phyloP scores from a whole-genome alignment of 2,113 vertebrate genomes.

The Junco hyemalis region DNA sequence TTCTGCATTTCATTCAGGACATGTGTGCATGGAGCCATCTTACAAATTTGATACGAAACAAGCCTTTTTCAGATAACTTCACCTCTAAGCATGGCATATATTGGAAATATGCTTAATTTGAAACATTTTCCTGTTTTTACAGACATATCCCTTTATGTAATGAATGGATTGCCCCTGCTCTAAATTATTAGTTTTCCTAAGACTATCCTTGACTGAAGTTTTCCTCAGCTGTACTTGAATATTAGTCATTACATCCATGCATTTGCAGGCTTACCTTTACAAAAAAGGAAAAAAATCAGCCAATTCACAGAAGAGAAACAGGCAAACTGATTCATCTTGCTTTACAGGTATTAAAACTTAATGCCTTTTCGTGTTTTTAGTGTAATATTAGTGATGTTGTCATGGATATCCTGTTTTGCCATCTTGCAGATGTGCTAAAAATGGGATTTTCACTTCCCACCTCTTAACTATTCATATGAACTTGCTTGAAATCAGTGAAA shows the following conservation, averaged over 20 bases:
- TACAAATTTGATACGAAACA: neutral
- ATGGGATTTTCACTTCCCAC: slow-evolving; percentile 8
- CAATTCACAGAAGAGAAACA: neutral
- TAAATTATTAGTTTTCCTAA: neutral
- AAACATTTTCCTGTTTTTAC: neutral
- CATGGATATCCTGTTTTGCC: slow-evolving; percentile 62
- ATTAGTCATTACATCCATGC: neutral
- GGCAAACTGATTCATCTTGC: slow-evolving; percentile 31
- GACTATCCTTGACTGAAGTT: neutral
- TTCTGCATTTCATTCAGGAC: neutral
- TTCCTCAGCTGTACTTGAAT: neutral
- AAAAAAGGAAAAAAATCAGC: neutral
- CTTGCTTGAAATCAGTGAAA: neutral
- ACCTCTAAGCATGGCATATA: neutral
- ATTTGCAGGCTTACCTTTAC: neutral
- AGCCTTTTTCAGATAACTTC: neutral
- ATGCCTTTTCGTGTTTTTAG: slow-evolving; percentile 53
- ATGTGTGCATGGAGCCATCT: neutral
- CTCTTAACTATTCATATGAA: neutral
- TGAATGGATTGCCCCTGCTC: neutral
- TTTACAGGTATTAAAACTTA: slow-evolving; percentile 57
- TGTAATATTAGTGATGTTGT: slow-evolving; percentile 45
- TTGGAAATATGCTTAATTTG: neutral
- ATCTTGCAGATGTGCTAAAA: slow-evolving; percentile 52
- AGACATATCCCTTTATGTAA: neutral